A percentile compares a stretch with the other conserved stretches of the same genome.
Evolutionary conservation across 2,113 vertebrate genomes (phyloP).

Genomic region (Micronisus gabar): DNA sequence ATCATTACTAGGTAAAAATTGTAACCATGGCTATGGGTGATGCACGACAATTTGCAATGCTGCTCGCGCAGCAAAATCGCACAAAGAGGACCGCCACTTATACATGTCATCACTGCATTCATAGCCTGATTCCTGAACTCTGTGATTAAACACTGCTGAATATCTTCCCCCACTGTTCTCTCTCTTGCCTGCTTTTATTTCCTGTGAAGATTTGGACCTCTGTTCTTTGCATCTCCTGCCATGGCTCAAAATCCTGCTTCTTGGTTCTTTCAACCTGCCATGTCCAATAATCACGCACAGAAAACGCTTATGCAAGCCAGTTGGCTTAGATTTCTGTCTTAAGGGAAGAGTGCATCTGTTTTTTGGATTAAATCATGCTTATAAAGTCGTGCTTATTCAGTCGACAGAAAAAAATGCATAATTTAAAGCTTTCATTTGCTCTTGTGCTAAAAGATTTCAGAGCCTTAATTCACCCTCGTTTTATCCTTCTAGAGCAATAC

Average conservation of each 20-base stretch:
- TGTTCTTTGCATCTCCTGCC: conserved; percentile 59
- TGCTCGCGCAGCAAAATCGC: not conserved
- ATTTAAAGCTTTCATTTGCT: conserved; percentile 71
- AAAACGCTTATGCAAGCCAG: conserved; percentile 41
- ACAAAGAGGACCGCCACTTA: not conserved
- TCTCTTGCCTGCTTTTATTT: conserved; percentile 29
- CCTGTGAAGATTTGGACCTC: conserved; percentile 52
- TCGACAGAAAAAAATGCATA: conserved; percentile 63
- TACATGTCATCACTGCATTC: not conserved
- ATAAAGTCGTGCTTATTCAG: conserved; percentile 69
- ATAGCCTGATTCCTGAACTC: conserved; percentile 29
- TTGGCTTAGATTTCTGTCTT: conserved; percentile 65
- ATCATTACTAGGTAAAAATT: conserved; percentile 37
- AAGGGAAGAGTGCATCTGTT: conserved; percentile 72
- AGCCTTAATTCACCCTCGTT: conserved; percentile 57
- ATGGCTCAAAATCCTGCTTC: conserved; percentile 46
- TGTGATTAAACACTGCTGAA: not conserved
- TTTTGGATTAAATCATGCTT: conserved; percentile 70
- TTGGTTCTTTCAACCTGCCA: conserved; percentile 69
- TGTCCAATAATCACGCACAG: conserved; percentile 55
- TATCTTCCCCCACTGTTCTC: not conserved
- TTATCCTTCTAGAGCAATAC: conserved; percentile 53
- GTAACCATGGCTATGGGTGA: conserved; percentile 39
- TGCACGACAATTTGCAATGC: not conserved
- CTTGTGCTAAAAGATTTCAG: conserved; percentile 60